Percentiles rank a stretch among this genome's conserved stretches.
Conservation (phyloP, 2,113 vertebrate genomes). For the Vulpes lagopus region DNA sequence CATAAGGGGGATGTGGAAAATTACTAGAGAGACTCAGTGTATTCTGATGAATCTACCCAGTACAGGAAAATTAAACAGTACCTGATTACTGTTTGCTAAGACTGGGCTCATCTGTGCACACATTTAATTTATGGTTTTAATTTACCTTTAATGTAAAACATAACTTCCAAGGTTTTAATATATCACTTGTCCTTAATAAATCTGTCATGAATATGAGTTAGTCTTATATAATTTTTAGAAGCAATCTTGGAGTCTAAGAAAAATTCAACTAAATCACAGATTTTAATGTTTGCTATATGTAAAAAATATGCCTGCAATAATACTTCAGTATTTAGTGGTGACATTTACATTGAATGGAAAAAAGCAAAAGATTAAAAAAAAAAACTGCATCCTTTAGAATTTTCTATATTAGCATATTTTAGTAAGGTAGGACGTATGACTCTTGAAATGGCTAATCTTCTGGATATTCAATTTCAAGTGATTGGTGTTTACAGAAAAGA, state of each 20-base stretch:
- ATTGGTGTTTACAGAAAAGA: slow-evolving; percentile 57
- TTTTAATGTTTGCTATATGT: slow-evolving; percentile 75
- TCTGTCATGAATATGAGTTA: slow-evolving; percentile 86
- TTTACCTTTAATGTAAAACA: slow-evolving; percentile 91
- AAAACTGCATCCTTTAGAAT: neutral
- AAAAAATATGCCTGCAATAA: slow-evolving; percentile 74
- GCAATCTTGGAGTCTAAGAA: slow-evolving; percentile 85
- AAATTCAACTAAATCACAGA: slow-evolving; percentile 74
- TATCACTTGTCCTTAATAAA: slow-evolving; percentile 90
- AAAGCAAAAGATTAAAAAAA: slow-evolving; percentile 41
- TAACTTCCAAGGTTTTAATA: slow-evolving; percentile 87
- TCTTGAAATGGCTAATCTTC: slow-evolving; percentile 64
- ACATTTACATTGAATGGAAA: slow-evolving; percentile 66
- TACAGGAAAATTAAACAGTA: slow-evolving; percentile 83
- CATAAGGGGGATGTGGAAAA: slow-evolving; percentile 78
- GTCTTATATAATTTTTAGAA: slow-evolving; percentile 87
- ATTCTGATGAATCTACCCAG: slow-evolving; percentile 75
- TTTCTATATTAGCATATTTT: slow-evolving; percentile 52
- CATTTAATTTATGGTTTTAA: slow-evolving; percentile 91
- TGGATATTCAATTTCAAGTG: slow-evolving; percentile 53
- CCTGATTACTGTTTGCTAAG: slow-evolving; percentile 87
- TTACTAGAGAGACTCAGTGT: slow-evolving; percentile 77
- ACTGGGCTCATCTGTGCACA: slow-evolving; percentile 85
- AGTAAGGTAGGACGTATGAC: slow-evolving; percentile 51
- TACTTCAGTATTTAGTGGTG: slow-evolving; percentile 68